Evolutionary conservation across 2,797 vertebrate species (phyloP).

Genomic region (Gorsachius magnificus): DNA sequence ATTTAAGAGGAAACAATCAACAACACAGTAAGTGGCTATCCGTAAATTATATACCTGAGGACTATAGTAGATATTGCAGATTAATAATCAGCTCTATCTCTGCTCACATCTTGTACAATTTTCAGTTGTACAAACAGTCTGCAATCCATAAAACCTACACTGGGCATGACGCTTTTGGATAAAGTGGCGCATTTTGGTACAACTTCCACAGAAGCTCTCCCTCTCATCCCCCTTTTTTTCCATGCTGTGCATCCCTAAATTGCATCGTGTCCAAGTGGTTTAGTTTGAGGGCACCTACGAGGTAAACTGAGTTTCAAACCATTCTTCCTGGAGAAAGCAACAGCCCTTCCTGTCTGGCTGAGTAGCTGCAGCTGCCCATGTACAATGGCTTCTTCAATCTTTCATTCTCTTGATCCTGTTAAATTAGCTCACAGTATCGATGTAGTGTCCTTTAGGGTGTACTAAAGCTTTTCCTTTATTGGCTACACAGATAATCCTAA

Average conservation of each 20-base stretch:
- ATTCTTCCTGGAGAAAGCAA: not conserved
- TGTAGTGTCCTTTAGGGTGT: slow-evolving; percentile 21
- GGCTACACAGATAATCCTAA: slow-evolving; percentile 36
- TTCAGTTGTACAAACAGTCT: not conserved
- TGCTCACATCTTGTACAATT: slow-evolving; percentile 43
- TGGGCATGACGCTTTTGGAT: not conserved
- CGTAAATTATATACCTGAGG: slow-evolving; percentile 29
- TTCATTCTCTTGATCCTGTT: not conserved
- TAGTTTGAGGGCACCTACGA: slow-evolving; percentile 12
- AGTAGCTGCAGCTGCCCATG: not conserved
- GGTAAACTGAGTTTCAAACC: slow-evolving; percentile 7
- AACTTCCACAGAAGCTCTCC: not conserved
- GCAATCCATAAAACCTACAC: not conserved
- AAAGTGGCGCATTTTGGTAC: not conserved
- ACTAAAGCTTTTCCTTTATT: slow-evolving; percentile 18
- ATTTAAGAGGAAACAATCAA: slow-evolving; percentile 49
- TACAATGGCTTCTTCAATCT: not conserved
- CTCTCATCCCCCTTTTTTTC: not conserved
- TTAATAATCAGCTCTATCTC: slow-evolving; percentile 8
- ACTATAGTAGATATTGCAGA: slow-evolving; percentile 53
- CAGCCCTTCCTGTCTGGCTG: not conserved
- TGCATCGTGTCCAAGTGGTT: not conserved
- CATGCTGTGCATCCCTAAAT: not conserved
- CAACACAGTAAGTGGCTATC: slow-evolving; percentile 17
- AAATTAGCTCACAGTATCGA: not conserved